Conservation (phyloP, 2,888 invertebrate genomes). For the Eulithis prunata region DNA sequence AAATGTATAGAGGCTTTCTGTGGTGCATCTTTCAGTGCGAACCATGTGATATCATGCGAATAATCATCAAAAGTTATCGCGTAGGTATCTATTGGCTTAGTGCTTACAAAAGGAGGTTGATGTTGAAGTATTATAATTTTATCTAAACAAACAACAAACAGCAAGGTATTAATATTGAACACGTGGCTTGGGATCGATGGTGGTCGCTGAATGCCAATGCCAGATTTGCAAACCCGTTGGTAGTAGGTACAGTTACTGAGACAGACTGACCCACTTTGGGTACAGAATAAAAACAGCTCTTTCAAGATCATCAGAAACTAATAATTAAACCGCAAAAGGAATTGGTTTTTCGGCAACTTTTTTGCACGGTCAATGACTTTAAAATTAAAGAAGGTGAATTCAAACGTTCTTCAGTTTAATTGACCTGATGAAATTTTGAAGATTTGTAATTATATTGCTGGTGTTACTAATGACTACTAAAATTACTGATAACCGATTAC, state of each 20-base stretch:
- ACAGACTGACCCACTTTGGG: constrained; percentile 66
- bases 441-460: neutral
- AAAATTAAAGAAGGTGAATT: constrained; percentile 4
- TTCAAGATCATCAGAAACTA: constrained; percentile 41
- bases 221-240: constrained; percentile 75
- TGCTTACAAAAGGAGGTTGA: constrained; percentile 6
- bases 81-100: too few relatives aligned
- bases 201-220: constrained; percentile 73
- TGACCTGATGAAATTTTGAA: neutral
- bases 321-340: constrained; percentile 49
- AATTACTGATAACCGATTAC: too few relatives aligned
- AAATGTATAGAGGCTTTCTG: too few relatives aligned
- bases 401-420: neutral
- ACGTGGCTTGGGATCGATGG: constrained; percentile 40
- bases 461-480: neutral
- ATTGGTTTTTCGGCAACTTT: constrained; percentile 26
- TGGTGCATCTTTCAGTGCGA: too few relatives aligned
- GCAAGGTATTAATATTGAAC: constrained; percentile 27
- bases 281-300: constrained; percentile 20
- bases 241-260: constrained; percentile 61
- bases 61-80: too few relatives aligned
- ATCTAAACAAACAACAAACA: constrained; percentile 13
- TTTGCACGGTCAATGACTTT: constrained; percentile 35
- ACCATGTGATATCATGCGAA: too few relatives aligned
- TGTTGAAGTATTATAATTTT: neutral